Percentiles rank a stretch among this genome's conserved stretches.
Conservation (phyloP, 2,113 vertebrate genomes). For the Ellobius talpinus region DNA sequence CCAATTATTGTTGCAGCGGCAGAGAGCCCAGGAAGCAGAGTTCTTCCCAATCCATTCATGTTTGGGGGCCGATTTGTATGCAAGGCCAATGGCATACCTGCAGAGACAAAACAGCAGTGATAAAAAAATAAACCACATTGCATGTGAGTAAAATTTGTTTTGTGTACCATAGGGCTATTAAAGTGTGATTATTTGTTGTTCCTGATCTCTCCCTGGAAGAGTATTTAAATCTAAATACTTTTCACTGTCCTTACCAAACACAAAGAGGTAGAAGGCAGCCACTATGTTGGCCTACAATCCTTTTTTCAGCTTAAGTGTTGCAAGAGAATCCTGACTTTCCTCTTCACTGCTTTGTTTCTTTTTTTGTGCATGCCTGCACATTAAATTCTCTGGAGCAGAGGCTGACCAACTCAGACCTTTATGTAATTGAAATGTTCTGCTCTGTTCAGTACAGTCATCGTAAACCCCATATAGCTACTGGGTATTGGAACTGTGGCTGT, state of each 20-base stretch:
- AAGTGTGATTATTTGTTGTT: neutral
- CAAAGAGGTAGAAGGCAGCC: neutral
- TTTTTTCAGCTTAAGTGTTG: conserved; percentile 34
- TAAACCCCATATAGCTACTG: neutral
- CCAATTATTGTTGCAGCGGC: conserved; percentile 97
- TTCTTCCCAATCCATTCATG: conserved; percentile 99
- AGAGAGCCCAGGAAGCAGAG: conserved; percentile 96
- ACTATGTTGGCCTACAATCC: neutral
- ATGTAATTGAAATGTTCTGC: neutral
- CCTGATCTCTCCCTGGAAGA: conserved; percentile 46
- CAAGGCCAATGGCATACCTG: conserved; percentile 98
- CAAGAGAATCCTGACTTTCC: conserved; percentile 38
- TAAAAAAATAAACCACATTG: neutral
- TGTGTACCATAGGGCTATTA: neutral
- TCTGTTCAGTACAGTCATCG: neutral
- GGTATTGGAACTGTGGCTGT: neutral
- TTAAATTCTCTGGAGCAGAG: neutral
- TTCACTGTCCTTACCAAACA: neutral
- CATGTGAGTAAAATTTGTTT: neutral
- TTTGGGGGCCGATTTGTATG: conserved; percentile 97
- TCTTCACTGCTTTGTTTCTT: neutral
- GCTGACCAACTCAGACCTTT: neutral
- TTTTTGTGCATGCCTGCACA: neutral
- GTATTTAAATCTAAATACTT: neutral
- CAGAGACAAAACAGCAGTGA: conserved; percentile 58